phyloP scores from a whole-genome alignment of 2,113 vertebrate species.

The Platichthys flesus region DNA sequence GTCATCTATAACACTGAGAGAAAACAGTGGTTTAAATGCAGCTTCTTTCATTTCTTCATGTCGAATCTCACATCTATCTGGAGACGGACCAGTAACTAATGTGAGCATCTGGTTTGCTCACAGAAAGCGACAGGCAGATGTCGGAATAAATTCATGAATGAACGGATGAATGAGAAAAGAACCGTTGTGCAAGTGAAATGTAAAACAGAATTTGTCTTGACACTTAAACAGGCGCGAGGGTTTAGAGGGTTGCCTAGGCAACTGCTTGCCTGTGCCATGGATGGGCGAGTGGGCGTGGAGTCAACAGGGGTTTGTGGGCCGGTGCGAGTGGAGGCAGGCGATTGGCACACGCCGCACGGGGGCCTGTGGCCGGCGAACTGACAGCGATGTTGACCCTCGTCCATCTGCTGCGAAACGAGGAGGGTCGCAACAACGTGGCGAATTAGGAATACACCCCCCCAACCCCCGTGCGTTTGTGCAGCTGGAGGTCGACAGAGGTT shows the following conservation, averaged over 20 bases:
- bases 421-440: slow-evolving; percentile 41
- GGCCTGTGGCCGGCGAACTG: slow-evolving; percentile 37
- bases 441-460: slow-evolving; percentile 12
- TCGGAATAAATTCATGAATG: slow-evolving; percentile 50
- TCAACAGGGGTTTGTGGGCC: slow-evolving; percentile 75
- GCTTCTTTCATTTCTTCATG: background rate
- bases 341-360: slow-evolving; percentile 60
- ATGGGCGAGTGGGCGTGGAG: slow-evolving; percentile 73
- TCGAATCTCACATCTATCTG: background rate
- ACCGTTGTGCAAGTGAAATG: slow-evolving; percentile 58
- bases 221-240: slow-evolving; percentile 71
- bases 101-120: slow-evolving; percentile 22
- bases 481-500: slow-evolving; percentile 21
- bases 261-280: slow-evolving; percentile 79
- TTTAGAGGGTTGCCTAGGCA: slow-evolving; percentile 84
- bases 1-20: slow-evolving; percentile 4
- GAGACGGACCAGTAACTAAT: slow-evolving; percentile 4
- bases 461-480: slow-evolving; percentile 25
- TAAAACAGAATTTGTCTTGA: slow-evolving; percentile 65
- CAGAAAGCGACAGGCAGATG: slow-evolving; percentile 28
- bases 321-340: slow-evolving; percentile 71
- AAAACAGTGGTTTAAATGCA: background rate
- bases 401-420: slow-evolving; percentile 56
- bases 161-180: slow-evolving; percentile 51
- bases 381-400: slow-evolving; percentile 48